A percentile compares a stretch with the other conserved stretches of the same genome.
phyloP scores from a whole-genome alignment of 2,797 vertebrate species.

The Poliocrania exsul region DNA sequence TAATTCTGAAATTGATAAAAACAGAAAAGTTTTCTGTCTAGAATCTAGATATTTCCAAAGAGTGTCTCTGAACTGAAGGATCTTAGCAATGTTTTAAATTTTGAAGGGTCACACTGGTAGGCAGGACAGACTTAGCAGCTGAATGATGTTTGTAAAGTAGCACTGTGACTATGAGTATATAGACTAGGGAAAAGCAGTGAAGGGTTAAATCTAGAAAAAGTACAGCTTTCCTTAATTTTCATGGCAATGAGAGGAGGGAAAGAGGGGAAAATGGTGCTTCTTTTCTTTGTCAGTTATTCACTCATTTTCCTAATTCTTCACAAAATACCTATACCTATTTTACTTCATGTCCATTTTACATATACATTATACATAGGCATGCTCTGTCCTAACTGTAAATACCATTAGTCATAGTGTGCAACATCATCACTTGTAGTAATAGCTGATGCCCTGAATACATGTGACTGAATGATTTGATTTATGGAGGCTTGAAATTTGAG shows the following conservation, averaged over 20 bases:
- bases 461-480: neutral
- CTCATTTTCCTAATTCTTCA: neutral
- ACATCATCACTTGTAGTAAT: neutral
- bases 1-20: neutral
- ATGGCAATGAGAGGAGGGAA: neutral
- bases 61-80: neutral
- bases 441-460: neutral
- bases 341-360: neutral
- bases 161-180: neutral
- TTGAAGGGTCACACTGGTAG: accelerated
- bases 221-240: neutral
- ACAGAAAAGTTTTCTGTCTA: neutral
- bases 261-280: neutral
- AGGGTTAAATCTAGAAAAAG: neutral
- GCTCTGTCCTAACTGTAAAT: neutral
- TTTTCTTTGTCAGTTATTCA: neutral
- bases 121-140: neutral
- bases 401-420: neutral
- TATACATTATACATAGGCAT: neutral
- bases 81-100: neutral
- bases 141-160: neutral
- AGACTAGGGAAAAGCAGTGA: neutral
- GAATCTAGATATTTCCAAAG: neutral
- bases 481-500: neutral
- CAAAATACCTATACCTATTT: neutral